Conservation (phyloP, 2,797 vertebrate genomes). For the Characodon lateralis region DNA sequence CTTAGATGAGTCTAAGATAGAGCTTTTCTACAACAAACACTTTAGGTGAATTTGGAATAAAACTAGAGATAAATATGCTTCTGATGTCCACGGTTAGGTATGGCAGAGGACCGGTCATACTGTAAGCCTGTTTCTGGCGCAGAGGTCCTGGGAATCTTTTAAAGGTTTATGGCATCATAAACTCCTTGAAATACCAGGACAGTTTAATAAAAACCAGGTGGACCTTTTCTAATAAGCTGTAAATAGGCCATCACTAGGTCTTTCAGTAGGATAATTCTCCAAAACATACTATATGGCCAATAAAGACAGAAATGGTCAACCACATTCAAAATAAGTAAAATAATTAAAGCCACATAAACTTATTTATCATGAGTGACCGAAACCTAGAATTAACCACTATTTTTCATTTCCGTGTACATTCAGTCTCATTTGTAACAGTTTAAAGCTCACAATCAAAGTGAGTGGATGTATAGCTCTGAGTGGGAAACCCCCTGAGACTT, state of each 20-base stretch:
- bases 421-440: conserved; percentile 45
- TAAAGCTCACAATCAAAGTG: conserved; percentile 35
- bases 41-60: too few relatives aligned
- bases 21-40: background rate
- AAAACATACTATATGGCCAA: background rate
- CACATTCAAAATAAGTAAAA: background rate
- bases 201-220: background rate
- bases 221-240: background rate
- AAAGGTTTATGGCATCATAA: background rate
- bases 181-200: background rate
- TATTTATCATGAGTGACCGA: conserved; percentile 40
- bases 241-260: background rate
- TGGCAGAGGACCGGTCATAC: background rate
- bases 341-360: conserved; percentile 24
- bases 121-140: background rate
- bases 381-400: conserved; percentile 30
- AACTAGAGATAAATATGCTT: too few relatives aligned
- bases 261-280: background rate
- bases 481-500: conserved; percentile 61
- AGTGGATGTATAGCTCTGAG: conserved; percentile 66
- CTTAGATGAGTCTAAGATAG: background rate
- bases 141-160: background rate
- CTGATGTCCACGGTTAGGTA: too few relatives aligned
- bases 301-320: background rate
- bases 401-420: conserved; percentile 48